Conservation (phyloP, 2,888 invertebrate species). For the Drosophila vallismaia region DNA sequence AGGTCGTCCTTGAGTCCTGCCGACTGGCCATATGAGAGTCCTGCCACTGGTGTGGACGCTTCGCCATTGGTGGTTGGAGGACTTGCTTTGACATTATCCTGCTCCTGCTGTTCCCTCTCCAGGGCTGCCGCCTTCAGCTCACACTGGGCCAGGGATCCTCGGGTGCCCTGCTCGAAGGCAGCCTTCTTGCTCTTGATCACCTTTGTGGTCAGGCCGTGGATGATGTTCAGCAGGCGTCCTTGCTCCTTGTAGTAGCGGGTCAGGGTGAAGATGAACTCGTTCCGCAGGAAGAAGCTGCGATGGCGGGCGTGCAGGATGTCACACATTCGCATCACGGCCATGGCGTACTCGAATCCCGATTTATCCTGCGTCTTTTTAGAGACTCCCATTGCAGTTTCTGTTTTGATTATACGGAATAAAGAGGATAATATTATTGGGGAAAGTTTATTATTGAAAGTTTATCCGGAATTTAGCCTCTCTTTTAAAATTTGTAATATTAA, state of each 20-base stretch:
- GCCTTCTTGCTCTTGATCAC: slow-evolving; percentile 91
- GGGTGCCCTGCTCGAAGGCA: slow-evolving; percentile 88
- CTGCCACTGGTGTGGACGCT: slow-evolving; percentile 85
- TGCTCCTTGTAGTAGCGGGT: slow-evolving; percentile 91
- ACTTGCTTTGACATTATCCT: slow-evolving; percentile 6
- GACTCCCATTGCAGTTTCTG: slow-evolving; percentile 95
- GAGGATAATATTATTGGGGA: background rate
- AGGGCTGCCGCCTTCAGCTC: slow-evolving; percentile 68
- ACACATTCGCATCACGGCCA: slow-evolving; percentile 96
- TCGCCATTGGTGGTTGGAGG: background rate
- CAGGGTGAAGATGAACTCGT: slow-evolving; percentile 90
- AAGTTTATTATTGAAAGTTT: too few relatives aligned
- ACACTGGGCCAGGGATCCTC: slow-evolving; percentile 83
- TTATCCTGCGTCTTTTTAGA: slow-evolving; percentile 92
- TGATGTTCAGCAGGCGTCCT: slow-evolving; percentile 89
- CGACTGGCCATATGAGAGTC: slow-evolving; percentile 89
- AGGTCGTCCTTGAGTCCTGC: slow-evolving; percentile 91
- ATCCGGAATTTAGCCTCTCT: too few relatives aligned
- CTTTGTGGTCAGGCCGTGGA: slow-evolving; percentile 92
- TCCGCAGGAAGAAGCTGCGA: slow-evolving; percentile 91
- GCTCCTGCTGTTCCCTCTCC: slow-evolving; percentile 53
- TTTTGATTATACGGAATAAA: background rate
- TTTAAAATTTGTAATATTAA: too few relatives aligned
- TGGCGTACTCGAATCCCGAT: slow-evolving; percentile 92
- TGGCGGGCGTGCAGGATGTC: slow-evolving; percentile 93